Base-by-base conservation (phyloP, 2,113 vertebrate genomes). In the Mustela nigripes region DNA sequence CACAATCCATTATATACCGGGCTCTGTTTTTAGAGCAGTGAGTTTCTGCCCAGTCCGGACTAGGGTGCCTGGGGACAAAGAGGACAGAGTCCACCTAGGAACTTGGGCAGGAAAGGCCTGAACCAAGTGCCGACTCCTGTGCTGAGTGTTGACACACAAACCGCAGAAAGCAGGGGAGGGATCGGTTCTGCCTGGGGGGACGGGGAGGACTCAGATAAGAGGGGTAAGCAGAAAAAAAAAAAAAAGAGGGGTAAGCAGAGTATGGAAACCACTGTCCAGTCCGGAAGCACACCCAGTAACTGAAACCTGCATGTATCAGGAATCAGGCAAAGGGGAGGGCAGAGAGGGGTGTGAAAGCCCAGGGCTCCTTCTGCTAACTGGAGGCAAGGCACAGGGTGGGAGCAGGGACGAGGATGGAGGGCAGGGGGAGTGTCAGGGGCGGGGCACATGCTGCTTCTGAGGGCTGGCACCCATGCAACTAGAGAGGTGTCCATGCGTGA, bases 401-500 rank as follows among this genome's bases (percentile, higher is more conserved):
- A 15, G 15, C 1, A 5, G 53, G 53, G 15, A 1, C 1, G 15
- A 14, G 50, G 50, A 4, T 15, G 50, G 50, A 12, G 50, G 12
- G 50, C 14, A 10, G 45, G 50, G 12, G 50, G 50, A 9, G 45
- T 48, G 45, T 53, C 53, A 18, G 53, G 53, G 9, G 9, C 2
- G 7, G n/a, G 9, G 18, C 53, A 48, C 19, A 15, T 10, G 5
- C 21, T 0, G 4, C 45, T 8, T 5, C 6, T 14, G 19, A 31
- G 26, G 0, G 9, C 58, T 15, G 14, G 65, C 53, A 31, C 58
- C 16, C 33, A n/a, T n/a, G 9, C 16, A 4, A 31, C n/a, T 16
- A 14, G 28, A 45, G 9, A 0, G 4, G 6, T 8, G 5, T 31
- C 65, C 76, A 18, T 4, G 7, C 0, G 31, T 9, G 12, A 9